Percentiles rank a stretch among this genome's conserved stretches.
These are phyloP conservation scores for Ranitomeya imitator DNA, from an alignment of 2,113 vertebrate genomes.

Conservation along the genomic window DNA sequence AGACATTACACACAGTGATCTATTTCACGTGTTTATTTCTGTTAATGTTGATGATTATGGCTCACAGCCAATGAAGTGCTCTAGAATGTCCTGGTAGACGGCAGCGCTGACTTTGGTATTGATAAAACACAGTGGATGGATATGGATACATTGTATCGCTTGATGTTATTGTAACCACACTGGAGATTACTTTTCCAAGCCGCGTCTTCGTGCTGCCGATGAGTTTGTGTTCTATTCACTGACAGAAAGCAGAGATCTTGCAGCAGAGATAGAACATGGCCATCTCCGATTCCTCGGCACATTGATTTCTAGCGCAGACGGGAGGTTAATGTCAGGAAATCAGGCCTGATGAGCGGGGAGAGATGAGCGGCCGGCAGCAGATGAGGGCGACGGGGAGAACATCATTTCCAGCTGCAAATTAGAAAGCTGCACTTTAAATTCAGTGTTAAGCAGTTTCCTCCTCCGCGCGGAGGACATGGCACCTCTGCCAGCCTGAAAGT, in stretches of 20 bases:
- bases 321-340: background rate
- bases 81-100: too few relatives aligned
- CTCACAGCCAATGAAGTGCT: too few relatives aligned
- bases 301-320: background rate
- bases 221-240: background rate
- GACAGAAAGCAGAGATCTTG: background rate
- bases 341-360: background rate
- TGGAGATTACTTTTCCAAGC: too few relatives aligned
- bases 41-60: too few relatives aligned
- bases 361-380: background rate
- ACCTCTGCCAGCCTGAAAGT: background rate
- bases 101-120: too few relatives aligned
- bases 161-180: too few relatives aligned
- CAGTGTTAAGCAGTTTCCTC: background rate
- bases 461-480: background rate
- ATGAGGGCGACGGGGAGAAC: background rate
- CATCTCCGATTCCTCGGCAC: background rate
- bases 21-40: too few relatives aligned
- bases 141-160: too few relatives aligned
- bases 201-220: too few relatives aligned
- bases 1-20: too few relatives aligned
- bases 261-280: background rate
- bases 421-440: slow-evolving; percentile 9
- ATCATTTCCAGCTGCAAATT: background rate
- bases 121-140: too few relatives aligned